Evolutionary conservation across 2,797 vertebrate species (phyloP).

Genomic region (Acrossocheilus fasciatus): DNA sequence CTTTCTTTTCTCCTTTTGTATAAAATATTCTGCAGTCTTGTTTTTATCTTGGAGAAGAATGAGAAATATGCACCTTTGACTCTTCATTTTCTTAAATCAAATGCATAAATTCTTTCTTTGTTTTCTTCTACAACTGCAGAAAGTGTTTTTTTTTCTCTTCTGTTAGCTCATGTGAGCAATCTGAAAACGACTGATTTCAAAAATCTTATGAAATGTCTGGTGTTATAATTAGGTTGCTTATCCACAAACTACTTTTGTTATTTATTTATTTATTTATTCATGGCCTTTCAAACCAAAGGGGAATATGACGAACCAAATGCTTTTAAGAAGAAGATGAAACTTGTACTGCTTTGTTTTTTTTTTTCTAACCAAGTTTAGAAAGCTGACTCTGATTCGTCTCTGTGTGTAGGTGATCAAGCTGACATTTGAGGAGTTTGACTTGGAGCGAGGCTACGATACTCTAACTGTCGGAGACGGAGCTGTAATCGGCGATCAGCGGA

Average conservation of each 20-base stretch:
- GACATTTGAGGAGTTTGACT: constrained; percentile 97
- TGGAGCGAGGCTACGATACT: constrained; percentile 97
- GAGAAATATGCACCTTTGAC: constrained; percentile 4
- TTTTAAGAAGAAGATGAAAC: not conserved
- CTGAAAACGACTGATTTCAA: not conserved
- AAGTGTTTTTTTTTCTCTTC: constrained; percentile 44
- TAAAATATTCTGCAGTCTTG: not conserved
- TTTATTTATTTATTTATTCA: not conserved
- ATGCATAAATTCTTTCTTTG: constrained; percentile 17
- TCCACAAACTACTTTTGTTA: not conserved
- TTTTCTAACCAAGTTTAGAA: not conserved
- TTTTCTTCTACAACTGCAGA: constrained; percentile 21
- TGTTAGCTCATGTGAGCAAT: constrained; percentile 35
- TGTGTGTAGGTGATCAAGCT: constrained; percentile 93
- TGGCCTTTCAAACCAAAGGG: not conserved
- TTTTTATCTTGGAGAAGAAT: not conserved
- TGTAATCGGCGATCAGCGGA: constrained; percentile 95
- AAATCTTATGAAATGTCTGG: not conserved
- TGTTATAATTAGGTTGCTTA: constrained; percentile 7
- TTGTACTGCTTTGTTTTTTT: not conserved
- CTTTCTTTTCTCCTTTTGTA: constrained; percentile 15
- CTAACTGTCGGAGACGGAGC: constrained; percentile 94
- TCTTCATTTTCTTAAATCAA: not conserved
- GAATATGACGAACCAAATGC: not conserved
- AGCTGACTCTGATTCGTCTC: not conserved